Evolutionary conservation across 1,140 invertebrate genomes (phyloP).

Genomic region (Sarcophaga peregrina): DNA sequence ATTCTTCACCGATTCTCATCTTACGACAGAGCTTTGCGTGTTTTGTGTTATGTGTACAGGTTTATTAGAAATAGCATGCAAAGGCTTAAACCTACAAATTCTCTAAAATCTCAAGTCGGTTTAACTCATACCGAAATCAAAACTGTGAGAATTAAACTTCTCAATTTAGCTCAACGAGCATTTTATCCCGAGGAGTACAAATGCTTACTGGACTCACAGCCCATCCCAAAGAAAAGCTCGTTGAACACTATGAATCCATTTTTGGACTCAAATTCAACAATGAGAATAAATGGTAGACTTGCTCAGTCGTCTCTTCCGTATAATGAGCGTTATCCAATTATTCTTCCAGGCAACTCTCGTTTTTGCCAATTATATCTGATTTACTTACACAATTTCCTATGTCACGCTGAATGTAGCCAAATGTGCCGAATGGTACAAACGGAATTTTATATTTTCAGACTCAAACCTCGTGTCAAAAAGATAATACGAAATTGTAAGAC

Average conservation of each 20-base stretch:
- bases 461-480: neutral
- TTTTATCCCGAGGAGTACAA: neutral
- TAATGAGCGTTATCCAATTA: neutral
- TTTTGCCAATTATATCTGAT: constrained; percentile 3
- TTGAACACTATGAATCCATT: constrained; percentile 6
- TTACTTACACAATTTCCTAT: neutral
- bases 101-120: neutral
- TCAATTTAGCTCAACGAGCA: neutral
- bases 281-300: no score
- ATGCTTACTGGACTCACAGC: neutral
- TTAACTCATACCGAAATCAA: neutral
- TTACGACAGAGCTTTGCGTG: neutral
- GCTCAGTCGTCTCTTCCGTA: neutral
- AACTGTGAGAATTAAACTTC: neutral
- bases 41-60: neutral
- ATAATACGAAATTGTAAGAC: neutral
- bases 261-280: neutral
- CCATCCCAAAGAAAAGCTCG: neutral
- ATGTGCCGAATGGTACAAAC: neutral
- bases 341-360: no score
- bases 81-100: neutral
- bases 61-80: neutral
- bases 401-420: neutral
- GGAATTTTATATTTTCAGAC: neutral
- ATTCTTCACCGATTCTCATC: neutral